Evolutionary conservation across 1,140 invertebrate genomes (phyloP).

Genomic region (Aplysia californica): DNA sequence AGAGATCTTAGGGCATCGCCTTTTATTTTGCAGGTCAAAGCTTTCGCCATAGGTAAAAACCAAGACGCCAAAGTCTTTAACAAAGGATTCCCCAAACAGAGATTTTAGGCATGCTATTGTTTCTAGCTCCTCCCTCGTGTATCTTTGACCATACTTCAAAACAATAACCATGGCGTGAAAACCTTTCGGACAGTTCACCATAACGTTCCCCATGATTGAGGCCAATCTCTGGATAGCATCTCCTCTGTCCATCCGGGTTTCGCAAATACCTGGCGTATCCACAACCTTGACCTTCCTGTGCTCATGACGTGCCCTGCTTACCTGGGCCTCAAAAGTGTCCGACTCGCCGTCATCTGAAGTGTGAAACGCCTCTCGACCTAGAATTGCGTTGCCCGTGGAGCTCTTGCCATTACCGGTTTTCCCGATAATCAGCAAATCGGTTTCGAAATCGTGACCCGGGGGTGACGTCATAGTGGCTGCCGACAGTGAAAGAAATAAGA

Average conservation of each 20-base stretch:
- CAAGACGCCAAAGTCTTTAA: background rate
- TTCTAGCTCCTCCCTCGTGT: background rate
- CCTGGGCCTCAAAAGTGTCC: too few relatives aligned
- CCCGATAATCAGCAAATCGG: too few relatives aligned
- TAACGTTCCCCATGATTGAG: background rate
- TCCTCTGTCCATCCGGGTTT: background rate
- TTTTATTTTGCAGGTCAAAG: background rate
- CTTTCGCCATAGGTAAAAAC: background rate
- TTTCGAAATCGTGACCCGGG: too few relatives aligned
- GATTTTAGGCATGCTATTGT: background rate
- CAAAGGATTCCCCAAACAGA: background rate
- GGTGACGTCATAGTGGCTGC: too few relatives aligned
- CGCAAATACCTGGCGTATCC: background rate
- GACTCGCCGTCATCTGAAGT: too few relatives aligned
- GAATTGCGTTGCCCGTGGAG: too few relatives aligned
- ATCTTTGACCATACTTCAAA: background rate
- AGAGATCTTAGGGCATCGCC: too few relatives aligned
- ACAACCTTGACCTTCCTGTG: background rate
- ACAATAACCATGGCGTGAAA: background rate
- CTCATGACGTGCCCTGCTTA: too few relatives aligned
- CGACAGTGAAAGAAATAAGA: too few relatives aligned
- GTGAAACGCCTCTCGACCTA: too few relatives aligned
- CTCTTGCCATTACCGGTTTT: too few relatives aligned
- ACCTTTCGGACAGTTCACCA: background rate
- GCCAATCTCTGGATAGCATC: background rate